Evolutionary conservation across 2,888 invertebrate species (phyloP).

Genomic region (Chymomyza procnemis): DNA sequence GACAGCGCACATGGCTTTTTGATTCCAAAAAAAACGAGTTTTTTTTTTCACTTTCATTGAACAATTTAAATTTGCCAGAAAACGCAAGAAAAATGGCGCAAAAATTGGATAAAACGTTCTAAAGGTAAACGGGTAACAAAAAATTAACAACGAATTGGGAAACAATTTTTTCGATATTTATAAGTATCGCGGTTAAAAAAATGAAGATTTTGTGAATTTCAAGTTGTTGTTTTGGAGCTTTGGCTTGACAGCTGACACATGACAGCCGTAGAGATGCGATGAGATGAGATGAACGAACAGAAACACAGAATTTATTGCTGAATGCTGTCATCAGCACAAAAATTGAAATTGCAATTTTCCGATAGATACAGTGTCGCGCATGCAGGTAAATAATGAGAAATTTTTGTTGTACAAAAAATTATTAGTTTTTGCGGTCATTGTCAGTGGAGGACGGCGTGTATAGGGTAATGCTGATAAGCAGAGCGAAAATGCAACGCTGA

Average conservation of each 20-base stretch:
- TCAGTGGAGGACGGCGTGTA: not conserved
- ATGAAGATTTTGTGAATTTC: not conserved
- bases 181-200: not conserved
- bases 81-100: not conserved
- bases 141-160: too few relatives aligned
- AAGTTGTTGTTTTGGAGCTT: not conserved
- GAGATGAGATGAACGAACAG: too few relatives aligned
- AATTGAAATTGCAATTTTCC: slow-evolving; percentile 45
- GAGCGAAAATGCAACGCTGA: not conserved
- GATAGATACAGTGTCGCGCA: not conserved
- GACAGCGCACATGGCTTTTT: too few relatives aligned
- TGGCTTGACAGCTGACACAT: not conserved
- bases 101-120: not conserved
- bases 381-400: slow-evolving; percentile 20
- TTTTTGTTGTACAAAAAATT: slow-evolving; percentile 23
- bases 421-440: slow-evolving; percentile 50
- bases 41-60: too few relatives aligned
- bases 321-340: slow-evolving; percentile 41
- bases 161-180: too few relatives aligned
- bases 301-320: not conserved
- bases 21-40: not conserved
- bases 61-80: not conserved
- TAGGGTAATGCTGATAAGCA: not conserved
- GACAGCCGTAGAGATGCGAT: too few relatives aligned
- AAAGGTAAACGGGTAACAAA: too few relatives aligned